Percentiles rank a stretch among this genome's conserved stretches.
Conservation (phyloP, 2,888 invertebrate genomes). For the Orchesellides sinensis region DNA sequence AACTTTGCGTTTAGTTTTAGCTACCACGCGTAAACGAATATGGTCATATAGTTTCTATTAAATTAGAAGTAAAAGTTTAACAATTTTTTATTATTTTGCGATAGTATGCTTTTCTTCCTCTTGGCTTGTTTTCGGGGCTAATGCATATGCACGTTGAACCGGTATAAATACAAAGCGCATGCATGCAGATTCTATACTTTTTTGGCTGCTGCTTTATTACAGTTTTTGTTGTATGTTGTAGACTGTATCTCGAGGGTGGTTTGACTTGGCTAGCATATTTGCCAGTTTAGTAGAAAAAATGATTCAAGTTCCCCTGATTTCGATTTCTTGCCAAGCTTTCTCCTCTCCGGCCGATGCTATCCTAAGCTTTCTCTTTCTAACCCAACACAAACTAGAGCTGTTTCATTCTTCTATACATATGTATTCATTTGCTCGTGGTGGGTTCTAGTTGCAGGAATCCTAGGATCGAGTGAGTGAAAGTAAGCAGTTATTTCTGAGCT, state of each 20-base stretch:
- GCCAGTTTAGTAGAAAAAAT: not conserved
- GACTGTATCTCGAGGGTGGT: constrained; percentile 6
- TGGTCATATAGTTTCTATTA: too few species aligned
- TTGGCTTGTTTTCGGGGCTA: constrained; percentile 5
- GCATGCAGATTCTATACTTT: not conserved
- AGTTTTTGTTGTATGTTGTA: too few species aligned
- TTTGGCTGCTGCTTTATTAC: too few species aligned
- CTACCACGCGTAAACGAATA: too few species aligned
- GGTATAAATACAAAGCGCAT: not conserved
- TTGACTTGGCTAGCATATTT: not conserved
- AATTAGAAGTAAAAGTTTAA: too few species aligned
- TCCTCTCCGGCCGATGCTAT: not conserved
- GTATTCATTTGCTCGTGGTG: not conserved
- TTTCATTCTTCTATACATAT: not conserved
- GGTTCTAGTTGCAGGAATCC: not conserved
- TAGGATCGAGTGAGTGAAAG: constrained; percentile 36
- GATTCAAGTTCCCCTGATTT: constrained; percentile 54
- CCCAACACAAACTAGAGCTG: not conserved
- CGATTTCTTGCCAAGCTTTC: constrained; percentile 40
- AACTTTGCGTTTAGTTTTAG: too few species aligned
- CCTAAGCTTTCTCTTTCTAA: not conserved
- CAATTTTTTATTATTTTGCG: not conserved
- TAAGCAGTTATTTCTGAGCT: constrained; percentile 29
- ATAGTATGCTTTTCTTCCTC: not conserved
- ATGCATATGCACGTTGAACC: not conserved